These are phyloP conservation scores for Asteroscopus sphinx DNA, from an alignment of 2,888 invertebrate genomes.

Conservation along the genomic window DNA sequence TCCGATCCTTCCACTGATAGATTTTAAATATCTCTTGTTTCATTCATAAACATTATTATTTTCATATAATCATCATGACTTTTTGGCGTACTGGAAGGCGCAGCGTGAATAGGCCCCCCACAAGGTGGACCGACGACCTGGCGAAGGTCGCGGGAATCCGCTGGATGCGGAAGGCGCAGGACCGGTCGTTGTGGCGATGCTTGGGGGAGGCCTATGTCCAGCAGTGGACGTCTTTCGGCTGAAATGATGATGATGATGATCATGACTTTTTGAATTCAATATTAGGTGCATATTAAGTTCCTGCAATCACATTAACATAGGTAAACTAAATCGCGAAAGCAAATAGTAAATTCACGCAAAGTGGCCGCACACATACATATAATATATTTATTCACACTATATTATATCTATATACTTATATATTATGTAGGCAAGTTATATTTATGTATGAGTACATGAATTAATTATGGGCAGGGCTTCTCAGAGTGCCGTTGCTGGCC, in stretches of 20 bases:
- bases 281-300: not conserved
- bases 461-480: conserved; percentile 17
- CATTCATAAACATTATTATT: not conserved
- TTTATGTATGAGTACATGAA: not conserved
- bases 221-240: too few relatives aligned
- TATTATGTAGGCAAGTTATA: conserved; percentile 3
- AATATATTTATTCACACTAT: conserved; percentile 7
- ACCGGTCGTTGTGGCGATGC: too few relatives aligned
- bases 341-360: conserved; percentile 32
- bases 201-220: too few relatives aligned
- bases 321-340: conserved; percentile 17
- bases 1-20: not conserved
- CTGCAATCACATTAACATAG: conserved; percentile 17
- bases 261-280: not conserved
- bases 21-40: not conserved
- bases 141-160: too few relatives aligned
- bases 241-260: too few relatives aligned
- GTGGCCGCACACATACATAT: conserved; percentile 18
- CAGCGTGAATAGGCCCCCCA: too few relatives aligned
- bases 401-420: too few relatives aligned
- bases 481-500: conserved; percentile 19
- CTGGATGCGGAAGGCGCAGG: too few relatives aligned
- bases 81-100: too few relatives aligned
- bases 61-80: not conserved
- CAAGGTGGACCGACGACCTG: too few relatives aligned